Base-by-base conservation (phyloP, 2,113 vertebrate species). In the Nesogale talazaci region DNA sequence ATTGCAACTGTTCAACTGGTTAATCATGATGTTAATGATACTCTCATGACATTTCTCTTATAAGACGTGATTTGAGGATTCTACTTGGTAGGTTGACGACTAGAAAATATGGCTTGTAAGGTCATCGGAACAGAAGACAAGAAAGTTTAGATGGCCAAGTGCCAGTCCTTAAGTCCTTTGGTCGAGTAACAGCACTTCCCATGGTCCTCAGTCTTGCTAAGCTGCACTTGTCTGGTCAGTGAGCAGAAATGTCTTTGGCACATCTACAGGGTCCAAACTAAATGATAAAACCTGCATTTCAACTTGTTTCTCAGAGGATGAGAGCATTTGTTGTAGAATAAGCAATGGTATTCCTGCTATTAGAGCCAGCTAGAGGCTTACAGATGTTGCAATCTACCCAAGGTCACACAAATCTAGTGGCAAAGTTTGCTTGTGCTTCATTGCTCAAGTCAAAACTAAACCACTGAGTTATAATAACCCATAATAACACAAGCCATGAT, bases 291-390 rank as follows among this genome's bases (percentile, higher is more conserved):
- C 83, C 56, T 81, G 42, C 36, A 40, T 52, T 84, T 63, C 14
- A 27, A 57, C 46, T 52, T 7, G 2, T 12, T 27, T 61, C 25
- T 34, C 1, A 19, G 15, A 57, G 15, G 80, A 69, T 27, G 56
- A 84, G 52, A 91, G 69, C 19, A 38, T 42, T 75, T 29, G 15
- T 25, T 36, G 23, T 82, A n/a, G 40, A 17, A 34, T 42, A 67
- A 20, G 27, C n/a, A 16, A 15, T 82, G 25, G 65, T 20, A 16
- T 80, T 85, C 14, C 12, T 52, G 40, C 67, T 42, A 22, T 14
- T 86, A 81, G 61, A 56, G 61, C 56, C 92, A 79, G 83, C 38
- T 34, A 25, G 36, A 94, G 67, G 80, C 52, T 85, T 46, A 57
- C 56, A 76, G 34, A 46, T 92, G 25, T 56, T 70, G 4, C 29